A percentile compares a stretch with the other conserved stretches of the same genome.
Evolutionary conservation across 2,113 vertebrate species (phyloP).

Genomic region (Pyrgilauda ruficollis): DNA sequence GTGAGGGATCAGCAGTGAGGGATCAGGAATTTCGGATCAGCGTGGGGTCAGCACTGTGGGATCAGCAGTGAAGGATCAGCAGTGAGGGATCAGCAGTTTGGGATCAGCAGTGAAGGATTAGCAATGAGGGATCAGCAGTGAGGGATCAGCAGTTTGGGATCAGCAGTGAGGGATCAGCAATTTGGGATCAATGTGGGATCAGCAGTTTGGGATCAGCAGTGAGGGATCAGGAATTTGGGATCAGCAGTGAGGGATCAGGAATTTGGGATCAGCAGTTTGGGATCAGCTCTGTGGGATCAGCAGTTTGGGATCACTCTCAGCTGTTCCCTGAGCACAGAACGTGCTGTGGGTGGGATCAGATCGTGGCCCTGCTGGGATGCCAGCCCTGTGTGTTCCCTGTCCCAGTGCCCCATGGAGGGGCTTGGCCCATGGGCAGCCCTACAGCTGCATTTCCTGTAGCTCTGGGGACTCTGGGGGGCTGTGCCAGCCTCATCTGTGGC

Average conservation of each 20-base stretch:
- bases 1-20: background rate
- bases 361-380: accelerated
- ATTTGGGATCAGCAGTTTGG: background rate
- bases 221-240: background rate
- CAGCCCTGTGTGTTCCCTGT: accelerated
- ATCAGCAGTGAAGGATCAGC: background rate
- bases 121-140: background rate
- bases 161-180: background rate
- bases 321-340: background rate
- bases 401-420: accelerated
- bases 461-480: accelerated
- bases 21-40: background rate
- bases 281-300: background rate
- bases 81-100: background rate
- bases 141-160: background rate
- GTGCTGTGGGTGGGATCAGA: accelerated
- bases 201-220: background rate
- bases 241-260: background rate
- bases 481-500: background rate
- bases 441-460: accelerated
- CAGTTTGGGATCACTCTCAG: background rate
- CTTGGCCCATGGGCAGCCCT: accelerated
- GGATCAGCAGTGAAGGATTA: background rate
- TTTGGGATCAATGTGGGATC: background rate
- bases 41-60: too few species aligned